phyloP scores from a whole-genome alignment of 2,888 invertebrate genomes.

The Girardia tigrina region DNA sequence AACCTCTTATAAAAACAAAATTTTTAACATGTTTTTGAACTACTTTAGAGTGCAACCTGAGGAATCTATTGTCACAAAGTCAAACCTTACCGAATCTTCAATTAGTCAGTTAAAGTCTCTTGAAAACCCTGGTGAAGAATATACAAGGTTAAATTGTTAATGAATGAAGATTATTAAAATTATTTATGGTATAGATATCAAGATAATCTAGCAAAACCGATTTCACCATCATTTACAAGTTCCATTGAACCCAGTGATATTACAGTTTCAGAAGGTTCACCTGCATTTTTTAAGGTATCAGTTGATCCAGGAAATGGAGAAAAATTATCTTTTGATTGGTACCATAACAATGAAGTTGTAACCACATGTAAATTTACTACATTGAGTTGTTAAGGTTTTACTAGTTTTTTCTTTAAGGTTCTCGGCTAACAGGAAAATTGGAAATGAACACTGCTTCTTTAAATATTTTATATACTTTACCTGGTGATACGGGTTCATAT shows the following conservation, averaged over 20 bases:
- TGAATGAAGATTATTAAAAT: neutral
- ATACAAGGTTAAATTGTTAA: constrained; percentile 1
- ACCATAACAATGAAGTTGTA: constrained; percentile 77
- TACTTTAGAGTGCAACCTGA: constrained; percentile 27
- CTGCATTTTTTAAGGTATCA: constrained; percentile 80
- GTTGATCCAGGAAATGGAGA: constrained; percentile 81
- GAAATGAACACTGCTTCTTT: constrained; percentile 93
- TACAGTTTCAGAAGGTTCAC: constrained; percentile 82
- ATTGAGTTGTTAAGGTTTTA: neutral
- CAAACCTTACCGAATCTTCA: constrained; percentile 36
- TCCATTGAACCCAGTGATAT: constrained; percentile 63
- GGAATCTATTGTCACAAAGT: constrained; percentile 31
- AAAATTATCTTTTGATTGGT: constrained; percentile 81
- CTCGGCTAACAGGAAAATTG: constrained; percentile 35
- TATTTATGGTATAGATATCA: neutral
- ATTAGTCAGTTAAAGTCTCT: constrained; percentile 27
- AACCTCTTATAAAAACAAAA: too few species aligned
- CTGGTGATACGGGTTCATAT: constrained; percentile 89
- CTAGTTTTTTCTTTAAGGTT: neutral
- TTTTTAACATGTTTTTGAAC: too few species aligned
- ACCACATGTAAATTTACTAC: constrained; percentile 60
- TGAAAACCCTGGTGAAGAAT: constrained; percentile 37
- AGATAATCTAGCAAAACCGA: neutral
- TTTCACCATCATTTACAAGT: neutral
- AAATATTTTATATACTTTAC: constrained; percentile 82